Base-by-base conservation (phyloP, 2,113 vertebrate species). In the Percopsis transmontana region DNA sequence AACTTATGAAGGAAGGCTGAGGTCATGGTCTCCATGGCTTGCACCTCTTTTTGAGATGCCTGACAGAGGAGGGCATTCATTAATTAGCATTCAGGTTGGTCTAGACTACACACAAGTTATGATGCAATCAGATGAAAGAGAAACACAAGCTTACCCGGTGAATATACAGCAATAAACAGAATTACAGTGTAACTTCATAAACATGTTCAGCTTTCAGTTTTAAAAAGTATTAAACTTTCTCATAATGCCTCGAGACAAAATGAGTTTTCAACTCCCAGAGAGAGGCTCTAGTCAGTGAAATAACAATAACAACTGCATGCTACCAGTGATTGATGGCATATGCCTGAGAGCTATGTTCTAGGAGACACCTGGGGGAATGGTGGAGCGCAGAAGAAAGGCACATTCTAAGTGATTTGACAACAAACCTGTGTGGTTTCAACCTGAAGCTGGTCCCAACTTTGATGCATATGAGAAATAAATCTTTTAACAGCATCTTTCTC, bases 1-100 rank as follows among this genome's bases (percentile, higher is more conserved):
- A 95, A 93, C 66, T 92, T 94, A 21, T 94, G 90, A 51, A 96
- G 94, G 72, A 96, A 93, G 72, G 94, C 92, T 2, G 94, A 87
- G 0, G 93, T 94, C 89, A 97, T 92, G 12, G 90, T 93, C 75
- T 93, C 94, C 91, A 97, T 87, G 38, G 91, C 94, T 54, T 91
- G 90, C 58, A 94, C 84, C 86, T 95, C 90, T 1, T 90, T 88
- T 23, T 90, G 90, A 24, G 90, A 94, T 1, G 91, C 91, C 94
- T 95, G 80, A 75, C 33, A 70, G 40, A 61, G 59, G 77, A 64
- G 69, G 77, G 39, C 79, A 63, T 13, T 3, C 11, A 7, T 33
- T 33, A 33, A 33, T 33, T 0, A 2, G 20, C 21, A 23, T n/a
- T n/a, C n/a, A n/a, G n/a, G n/a, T n/a, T n/a, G n/a, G n/a, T 21